Conservation (phyloP, 2,113 vertebrate species). For the Charadrius vociferus region DNA sequence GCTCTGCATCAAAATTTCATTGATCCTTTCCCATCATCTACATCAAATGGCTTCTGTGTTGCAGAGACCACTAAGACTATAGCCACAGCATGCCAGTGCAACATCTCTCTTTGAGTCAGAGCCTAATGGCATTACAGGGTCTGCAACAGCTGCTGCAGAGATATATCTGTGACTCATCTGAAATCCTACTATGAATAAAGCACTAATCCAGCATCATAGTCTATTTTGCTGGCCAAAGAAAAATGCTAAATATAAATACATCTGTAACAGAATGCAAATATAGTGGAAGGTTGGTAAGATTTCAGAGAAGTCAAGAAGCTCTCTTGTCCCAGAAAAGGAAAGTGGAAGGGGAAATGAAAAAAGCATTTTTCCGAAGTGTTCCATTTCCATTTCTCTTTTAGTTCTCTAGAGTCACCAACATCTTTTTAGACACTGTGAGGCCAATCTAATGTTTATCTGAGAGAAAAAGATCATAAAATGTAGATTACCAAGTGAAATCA, state of each 20-base stretch:
- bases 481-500: neutral
- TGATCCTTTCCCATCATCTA: neutral
- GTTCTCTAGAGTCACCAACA: neutral
- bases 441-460: neutral
- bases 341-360: neutral
- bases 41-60: neutral
- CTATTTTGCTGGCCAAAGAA: constrained; percentile 4
- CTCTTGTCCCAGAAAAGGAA: neutral
- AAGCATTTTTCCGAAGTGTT: neutral
- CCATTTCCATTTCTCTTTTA: neutral
- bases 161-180: constrained; percentile 45
- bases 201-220: constrained; percentile 23
- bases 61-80: neutral
- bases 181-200: constrained; percentile 50
- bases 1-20: neutral
- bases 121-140: constrained; percentile 50
- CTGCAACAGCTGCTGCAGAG: constrained; percentile 55
- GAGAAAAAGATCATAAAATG: neutral
- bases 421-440: neutral
- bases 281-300: neutral
- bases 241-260: constrained; percentile 40
- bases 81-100: neutral
- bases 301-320: neutral
- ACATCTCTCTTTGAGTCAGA: constrained; percentile 16
- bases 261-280: neutral